A percentile compares a stretch with the other conserved stretches of the same genome.
These are phyloP conservation scores for Palythoa grandis DNA, from an alignment of 92 coral and sea anemone species.

Conservation along the genomic window DNA sequence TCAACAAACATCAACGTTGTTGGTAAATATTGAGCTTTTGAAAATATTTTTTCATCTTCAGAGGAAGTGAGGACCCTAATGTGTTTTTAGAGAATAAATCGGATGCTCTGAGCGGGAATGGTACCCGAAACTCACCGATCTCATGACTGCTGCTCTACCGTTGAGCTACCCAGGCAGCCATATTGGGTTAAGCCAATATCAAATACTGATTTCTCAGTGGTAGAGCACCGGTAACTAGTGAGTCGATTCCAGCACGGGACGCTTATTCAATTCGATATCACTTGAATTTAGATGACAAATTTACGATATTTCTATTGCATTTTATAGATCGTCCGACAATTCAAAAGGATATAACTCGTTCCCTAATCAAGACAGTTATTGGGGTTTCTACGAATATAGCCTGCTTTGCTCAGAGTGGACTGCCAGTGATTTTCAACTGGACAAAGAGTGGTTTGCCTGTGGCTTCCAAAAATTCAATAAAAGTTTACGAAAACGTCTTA, in stretches of 20 bases:
- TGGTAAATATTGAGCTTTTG: background rate
- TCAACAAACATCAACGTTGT: background rate
- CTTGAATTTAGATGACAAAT: background rate
- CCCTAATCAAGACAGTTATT: background rate
- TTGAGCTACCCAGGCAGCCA: no score
- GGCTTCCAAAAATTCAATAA: background rate
- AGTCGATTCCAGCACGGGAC: no score
- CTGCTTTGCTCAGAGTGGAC: constrained; percentile 14
- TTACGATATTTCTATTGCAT: background rate
- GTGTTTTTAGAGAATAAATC: no score
- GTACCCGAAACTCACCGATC: no score
- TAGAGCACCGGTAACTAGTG: no score
- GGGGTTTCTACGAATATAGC: background rate
- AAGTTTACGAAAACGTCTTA: constrained; percentile 8
- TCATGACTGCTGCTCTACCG: no score
- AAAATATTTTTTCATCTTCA: background rate
- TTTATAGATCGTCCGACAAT: constrained; percentile 19
- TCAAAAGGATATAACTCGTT: background rate
- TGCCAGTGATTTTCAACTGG: constrained; percentile 22
- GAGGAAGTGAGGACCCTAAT: no score
- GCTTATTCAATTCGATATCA: no score
- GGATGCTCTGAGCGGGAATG: no score
- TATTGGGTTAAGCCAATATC: no score
- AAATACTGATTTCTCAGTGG: no score
- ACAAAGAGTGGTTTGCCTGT: background rate